These are phyloP conservation scores for Gasterosteus nipponicus DNA, from an alignment of 2,113 vertebrate species.

Conservation along the genomic window DNA sequence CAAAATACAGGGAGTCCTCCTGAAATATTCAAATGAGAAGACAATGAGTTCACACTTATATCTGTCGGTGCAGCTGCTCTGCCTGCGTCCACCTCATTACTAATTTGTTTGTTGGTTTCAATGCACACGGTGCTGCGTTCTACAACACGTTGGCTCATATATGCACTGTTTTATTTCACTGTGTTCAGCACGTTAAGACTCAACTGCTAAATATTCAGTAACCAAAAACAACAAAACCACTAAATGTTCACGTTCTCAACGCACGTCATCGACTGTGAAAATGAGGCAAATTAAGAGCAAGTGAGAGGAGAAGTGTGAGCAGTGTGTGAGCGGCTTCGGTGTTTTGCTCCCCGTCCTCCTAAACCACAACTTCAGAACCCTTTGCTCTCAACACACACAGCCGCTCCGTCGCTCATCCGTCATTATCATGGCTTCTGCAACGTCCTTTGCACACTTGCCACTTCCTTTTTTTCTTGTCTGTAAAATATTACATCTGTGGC, in stretches of 20 bases:
- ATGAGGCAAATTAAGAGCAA: slow-evolving; percentile 16
- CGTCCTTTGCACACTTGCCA: neutral
- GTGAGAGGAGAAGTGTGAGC: slow-evolving; percentile 22
- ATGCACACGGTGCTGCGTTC: neutral
- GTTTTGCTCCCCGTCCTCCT: neutral
- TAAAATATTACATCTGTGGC: neutral
- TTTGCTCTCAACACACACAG: neutral
- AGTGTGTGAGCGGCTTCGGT: neutral
- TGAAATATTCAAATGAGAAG: neutral
- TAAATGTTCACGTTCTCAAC: slow-evolving; percentile 3
- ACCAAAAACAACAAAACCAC: neutral
- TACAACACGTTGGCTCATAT: neutral
- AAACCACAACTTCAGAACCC: neutral
- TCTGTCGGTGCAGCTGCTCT: neutral
- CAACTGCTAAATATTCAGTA: neutral
- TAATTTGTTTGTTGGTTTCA: neutral
- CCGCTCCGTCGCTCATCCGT: neutral
- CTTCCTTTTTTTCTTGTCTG: neutral
- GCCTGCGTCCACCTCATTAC: neutral
- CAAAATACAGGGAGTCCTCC: neutral
- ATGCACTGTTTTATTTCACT: neutral
- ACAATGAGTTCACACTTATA: too few relatives aligned
- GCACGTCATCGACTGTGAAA: slow-evolving; percentile 9
- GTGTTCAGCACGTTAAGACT: neutral
- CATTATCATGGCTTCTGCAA: neutral